Evolutionary conservation across 2,797 vertebrate genomes (phyloP).

Genomic region (Falco berigora): DNA sequence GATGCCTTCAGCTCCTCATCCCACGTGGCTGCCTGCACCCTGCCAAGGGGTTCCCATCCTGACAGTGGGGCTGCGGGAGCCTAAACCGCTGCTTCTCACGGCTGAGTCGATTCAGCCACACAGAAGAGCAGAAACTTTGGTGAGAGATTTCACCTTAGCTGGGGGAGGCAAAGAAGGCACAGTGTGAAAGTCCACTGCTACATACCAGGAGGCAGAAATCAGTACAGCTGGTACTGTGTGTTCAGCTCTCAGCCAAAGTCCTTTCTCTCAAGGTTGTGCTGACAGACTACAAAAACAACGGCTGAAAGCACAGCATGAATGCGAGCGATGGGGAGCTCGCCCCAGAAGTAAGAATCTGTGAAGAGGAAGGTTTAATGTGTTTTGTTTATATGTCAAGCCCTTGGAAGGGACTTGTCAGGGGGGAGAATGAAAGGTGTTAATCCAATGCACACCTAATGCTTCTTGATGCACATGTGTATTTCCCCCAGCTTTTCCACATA

Average conservation of each 20-base stretch:
- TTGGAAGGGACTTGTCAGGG: neutral
- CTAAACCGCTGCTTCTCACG: neutral
- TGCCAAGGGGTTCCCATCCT: neutral
- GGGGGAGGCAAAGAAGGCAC: neutral
- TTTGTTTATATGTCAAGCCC: neutral
- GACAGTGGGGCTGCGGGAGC: neutral
- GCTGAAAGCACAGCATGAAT: conserved; percentile 62
- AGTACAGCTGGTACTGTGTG: conserved; percentile 39
- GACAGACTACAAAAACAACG: conserved; percentile 66
- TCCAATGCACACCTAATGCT: neutral
- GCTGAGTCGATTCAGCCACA: neutral
- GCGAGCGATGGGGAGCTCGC: conserved; percentile 49
- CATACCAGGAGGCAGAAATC: conserved; percentile 29
- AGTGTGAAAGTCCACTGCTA: conserved; percentile 44
- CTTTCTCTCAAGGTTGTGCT: conserved; percentile 69
- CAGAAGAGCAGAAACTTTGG: neutral
- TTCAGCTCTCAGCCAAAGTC: conserved; percentile 53
- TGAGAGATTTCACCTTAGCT: neutral
- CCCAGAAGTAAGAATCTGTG: neutral
- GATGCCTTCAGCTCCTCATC: neutral
- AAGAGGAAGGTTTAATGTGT: neutral
- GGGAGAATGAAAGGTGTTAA: neutral
- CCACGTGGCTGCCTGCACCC: neutral
- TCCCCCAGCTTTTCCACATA: neutral
- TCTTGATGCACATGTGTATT: neutral